Evolutionary conservation across 2,113 vertebrate species (phyloP).

Genomic region (Trachemys scripta): DNA sequence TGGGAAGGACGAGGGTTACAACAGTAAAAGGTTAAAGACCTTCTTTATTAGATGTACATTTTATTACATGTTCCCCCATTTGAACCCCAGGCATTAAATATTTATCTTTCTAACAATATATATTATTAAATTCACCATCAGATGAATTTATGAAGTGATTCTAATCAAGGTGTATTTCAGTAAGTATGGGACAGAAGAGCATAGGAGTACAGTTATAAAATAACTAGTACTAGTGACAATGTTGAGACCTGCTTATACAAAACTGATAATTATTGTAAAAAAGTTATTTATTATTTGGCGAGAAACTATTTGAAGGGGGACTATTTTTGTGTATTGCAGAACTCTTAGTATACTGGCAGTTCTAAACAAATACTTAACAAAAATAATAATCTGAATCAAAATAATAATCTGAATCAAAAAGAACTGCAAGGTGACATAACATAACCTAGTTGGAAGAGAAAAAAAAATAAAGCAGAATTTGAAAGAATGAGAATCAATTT

Average conservation of each 20-base stretch:
- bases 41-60: not conserved
- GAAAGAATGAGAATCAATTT: not conserved
- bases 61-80: not conserved
- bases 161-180: not conserved
- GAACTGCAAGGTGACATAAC: not conserved
- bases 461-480: not conserved
- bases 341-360: not conserved
- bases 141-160: not conserved
- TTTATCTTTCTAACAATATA: not conserved
- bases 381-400: not conserved
- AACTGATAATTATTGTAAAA: not conserved
- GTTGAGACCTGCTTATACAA: not conserved
- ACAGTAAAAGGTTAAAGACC: not conserved
- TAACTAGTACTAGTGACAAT: not conserved
- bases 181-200: not conserved
- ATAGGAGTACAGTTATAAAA: not conserved
- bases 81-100: not conserved
- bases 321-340: not conserved
- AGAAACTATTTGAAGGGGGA: not conserved
- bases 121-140: not conserved
- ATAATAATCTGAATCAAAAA: not conserved
- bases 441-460: not conserved
- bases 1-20: no score
- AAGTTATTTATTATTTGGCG: no score
- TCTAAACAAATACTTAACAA: not conserved